Conservation (phyloP, 1,140 invertebrate species). For the Liolophura sinensis region DNA sequence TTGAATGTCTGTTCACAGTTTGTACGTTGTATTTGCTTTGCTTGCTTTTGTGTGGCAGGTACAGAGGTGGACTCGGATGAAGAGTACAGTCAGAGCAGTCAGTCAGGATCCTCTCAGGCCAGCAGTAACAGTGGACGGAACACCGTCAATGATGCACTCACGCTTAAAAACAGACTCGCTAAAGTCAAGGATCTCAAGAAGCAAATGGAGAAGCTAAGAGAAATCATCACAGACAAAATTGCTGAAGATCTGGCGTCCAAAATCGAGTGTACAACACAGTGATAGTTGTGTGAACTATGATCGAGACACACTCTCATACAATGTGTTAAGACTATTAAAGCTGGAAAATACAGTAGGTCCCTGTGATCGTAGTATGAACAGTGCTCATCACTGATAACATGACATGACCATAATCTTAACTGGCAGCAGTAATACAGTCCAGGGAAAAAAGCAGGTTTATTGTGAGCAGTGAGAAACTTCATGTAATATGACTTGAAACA, state of each 20-base stretch:
- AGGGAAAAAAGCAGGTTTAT: too few species aligned
- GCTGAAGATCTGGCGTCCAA: constrained; percentile 54
- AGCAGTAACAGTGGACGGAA: neutral
- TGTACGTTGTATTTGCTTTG: neutral
- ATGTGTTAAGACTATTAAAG: too few species aligned
- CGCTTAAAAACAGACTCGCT: constrained; percentile 36
- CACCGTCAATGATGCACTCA: neutral
- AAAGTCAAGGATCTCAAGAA: constrained; percentile 35
- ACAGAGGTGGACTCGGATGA: neutral
- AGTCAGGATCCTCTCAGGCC: constrained; percentile 4
- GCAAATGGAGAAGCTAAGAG: constrained; percentile 46
- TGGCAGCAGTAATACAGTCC: too few species aligned
- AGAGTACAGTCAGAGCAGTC: neutral
- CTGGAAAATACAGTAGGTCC: too few species aligned
- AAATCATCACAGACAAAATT: constrained; percentile 47
- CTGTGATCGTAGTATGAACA: too few species aligned
- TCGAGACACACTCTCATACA: too few species aligned
- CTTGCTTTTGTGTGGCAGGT: neutral
- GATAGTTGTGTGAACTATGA: neutral
- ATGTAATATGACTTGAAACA: too few species aligned
- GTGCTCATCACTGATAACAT: too few species aligned
- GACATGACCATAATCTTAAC: too few species aligned
- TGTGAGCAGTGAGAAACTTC: too few species aligned
- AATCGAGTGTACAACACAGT: constrained; percentile 47
- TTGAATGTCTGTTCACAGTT: neutral